phyloP scores from a whole-genome alignment of 2,888 invertebrate genomes.

The Apoda limacodes region DNA sequence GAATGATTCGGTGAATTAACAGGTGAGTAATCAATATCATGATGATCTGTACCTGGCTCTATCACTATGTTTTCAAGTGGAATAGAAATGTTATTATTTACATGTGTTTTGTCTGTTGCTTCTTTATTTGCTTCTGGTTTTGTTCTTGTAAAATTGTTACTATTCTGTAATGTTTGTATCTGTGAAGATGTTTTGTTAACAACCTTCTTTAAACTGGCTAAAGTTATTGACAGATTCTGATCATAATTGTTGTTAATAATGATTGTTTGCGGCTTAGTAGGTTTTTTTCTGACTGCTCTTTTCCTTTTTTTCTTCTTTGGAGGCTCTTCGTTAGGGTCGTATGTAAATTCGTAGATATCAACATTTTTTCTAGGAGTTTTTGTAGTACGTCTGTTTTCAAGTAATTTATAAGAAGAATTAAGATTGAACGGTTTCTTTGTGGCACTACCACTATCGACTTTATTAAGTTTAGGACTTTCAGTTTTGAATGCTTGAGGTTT shows the following conservation, averaged over 20 bases:
- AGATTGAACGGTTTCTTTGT: conserved; percentile 24
- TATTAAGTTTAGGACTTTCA: no score
- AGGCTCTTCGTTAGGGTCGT: conserved; percentile 57
- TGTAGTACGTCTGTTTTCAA: conserved; percentile 36
- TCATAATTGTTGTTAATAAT: conserved; percentile 44
- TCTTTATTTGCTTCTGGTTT: neutral
- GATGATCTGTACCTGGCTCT: conserved; percentile 27
- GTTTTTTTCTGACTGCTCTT: conserved; percentile 32
- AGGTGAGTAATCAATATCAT: conserved; percentile 50
- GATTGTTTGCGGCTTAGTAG: conserved; percentile 34
- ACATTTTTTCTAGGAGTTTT: conserved; percentile 26
- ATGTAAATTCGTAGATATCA: conserved; percentile 61
- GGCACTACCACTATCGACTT: conserved; percentile 11
- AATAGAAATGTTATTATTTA: conserved; percentile 40
- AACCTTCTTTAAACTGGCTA: conserved; percentile 38
- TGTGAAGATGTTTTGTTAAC: conserved; percentile 11
- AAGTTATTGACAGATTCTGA: conserved; percentile 43
- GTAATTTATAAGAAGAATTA: conserved; percentile 34
- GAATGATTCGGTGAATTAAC: conserved; percentile 35
- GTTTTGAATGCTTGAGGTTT: no score
- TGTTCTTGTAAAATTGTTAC: neutral
- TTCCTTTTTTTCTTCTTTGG: conserved; percentile 48
- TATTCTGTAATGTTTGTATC: neutral
- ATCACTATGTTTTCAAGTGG: conserved; percentile 52
- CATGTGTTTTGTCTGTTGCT: no score